Conservation (phyloP, 2,888 invertebrate species). For the Cantharis flavilabris region DNA sequence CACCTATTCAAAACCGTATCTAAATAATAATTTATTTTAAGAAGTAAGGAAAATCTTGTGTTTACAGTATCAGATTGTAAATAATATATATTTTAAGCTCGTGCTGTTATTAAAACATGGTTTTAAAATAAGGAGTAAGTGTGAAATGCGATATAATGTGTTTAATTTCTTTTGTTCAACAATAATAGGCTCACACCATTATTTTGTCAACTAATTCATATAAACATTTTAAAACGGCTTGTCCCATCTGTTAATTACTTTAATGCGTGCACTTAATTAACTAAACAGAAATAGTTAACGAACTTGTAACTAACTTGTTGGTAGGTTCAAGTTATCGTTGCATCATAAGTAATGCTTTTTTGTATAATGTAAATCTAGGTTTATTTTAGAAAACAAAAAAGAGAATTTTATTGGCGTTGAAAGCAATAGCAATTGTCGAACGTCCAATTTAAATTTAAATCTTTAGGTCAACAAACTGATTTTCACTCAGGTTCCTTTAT, state of each 20-base stretch:
- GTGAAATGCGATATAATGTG: background rate
- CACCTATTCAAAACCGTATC: background rate
- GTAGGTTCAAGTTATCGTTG: background rate
- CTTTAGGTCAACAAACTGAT: slow-evolving; percentile 10
- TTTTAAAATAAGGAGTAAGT: background rate
- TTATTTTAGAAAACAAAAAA: slow-evolving; percentile 7
- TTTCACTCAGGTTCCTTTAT: background rate
- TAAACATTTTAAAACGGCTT: background rate
- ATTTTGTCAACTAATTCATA: background rate
- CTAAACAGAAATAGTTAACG: background rate
- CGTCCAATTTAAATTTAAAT: slow-evolving; percentile 11
- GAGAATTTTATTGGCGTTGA: background rate
- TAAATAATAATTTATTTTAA: background rate
- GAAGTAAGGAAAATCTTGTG: background rate
- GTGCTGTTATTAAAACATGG: background rate
- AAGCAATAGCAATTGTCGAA: background rate
- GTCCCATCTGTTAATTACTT: background rate
- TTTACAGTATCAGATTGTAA: background rate
- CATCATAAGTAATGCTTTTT: background rate
- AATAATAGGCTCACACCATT: background rate
- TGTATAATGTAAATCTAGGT: background rate
- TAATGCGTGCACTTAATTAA: background rate
- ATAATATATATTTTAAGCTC: background rate
- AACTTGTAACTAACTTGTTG: background rate
- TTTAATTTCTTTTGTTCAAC: background rate